Evolutionary conservation across 2,113 vertebrate species (phyloP).

Genomic region (Anoura caudifer): DNA sequence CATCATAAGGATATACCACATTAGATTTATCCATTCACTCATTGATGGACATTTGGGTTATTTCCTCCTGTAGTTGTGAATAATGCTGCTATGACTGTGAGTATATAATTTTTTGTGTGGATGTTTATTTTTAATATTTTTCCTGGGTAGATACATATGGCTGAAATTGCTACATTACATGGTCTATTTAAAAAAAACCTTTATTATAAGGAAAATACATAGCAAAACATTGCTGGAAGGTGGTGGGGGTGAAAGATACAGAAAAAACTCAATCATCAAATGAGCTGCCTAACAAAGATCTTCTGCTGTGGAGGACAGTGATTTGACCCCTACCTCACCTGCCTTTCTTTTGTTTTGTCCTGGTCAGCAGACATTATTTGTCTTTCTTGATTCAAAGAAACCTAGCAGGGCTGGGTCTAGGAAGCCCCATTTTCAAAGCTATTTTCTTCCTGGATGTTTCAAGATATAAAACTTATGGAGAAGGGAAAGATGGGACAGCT

Average conservation of each 20-base stretch:
- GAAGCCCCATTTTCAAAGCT: background rate
- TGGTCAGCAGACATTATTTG: too few relatives aligned
- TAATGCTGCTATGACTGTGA: background rate
- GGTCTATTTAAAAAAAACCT: background rate
- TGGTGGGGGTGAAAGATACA: background rate
- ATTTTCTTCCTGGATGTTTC: background rate
- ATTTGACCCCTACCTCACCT: background rate
- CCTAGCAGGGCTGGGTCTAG: background rate
- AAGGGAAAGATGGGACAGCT: background rate
- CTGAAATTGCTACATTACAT: background rate
- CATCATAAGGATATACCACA: background rate
- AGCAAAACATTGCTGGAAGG: background rate
- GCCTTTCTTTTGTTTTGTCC: background rate
- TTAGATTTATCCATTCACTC: background rate
- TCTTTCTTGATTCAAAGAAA: background rate
- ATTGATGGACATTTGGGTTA: background rate
- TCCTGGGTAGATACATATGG: background rate
- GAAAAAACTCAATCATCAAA: background rate
- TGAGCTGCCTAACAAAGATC: background rate
- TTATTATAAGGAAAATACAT: background rate
- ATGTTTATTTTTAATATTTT: background rate
- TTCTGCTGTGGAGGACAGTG: background rate
- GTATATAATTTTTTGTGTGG: background rate
- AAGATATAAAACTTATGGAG: background rate
- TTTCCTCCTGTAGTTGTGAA: background rate